Evolutionary conservation across 2,797 vertebrate species (phyloP).

Genomic region (Fratercula arctica): DNA sequence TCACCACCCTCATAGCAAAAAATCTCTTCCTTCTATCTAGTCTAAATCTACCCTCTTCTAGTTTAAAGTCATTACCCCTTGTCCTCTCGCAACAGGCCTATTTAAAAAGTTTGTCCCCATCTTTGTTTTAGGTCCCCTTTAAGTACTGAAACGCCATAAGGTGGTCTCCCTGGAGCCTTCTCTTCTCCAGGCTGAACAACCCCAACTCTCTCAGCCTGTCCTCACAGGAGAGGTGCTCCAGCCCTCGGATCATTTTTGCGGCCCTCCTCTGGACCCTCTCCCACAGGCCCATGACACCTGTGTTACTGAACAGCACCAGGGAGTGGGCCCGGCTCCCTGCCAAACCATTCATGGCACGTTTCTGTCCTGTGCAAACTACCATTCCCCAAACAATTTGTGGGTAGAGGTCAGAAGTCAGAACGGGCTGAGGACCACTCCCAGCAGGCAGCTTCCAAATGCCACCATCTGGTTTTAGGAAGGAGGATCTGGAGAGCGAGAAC

Average conservation of each 20-base stretch:
- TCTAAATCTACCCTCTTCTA: too few species aligned
- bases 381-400: not conserved
- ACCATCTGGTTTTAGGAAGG: not conserved
- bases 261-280: not conserved
- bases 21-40: too few species aligned
- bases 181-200: not conserved
- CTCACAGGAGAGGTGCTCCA: not conserved
- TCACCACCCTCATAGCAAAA: not conserved
- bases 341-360: not conserved
- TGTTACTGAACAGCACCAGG: not conserved
- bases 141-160: not conserved
- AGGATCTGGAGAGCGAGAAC: not conserved
- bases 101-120: not conserved
- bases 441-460: not conserved
- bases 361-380: not conserved
- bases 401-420: not conserved
- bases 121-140: not conserved
- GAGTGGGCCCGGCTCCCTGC: not conserved
- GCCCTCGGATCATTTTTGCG: too few species aligned
- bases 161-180: not conserved
- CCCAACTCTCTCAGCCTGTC: not conserved
- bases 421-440: not conserved
- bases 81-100: too few species aligned
- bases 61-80: not conserved
- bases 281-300: not conserved